Evolutionary conservation across 2,113 vertebrate genomes (phyloP).

Genomic region (Pandion haliaetus): DNA sequence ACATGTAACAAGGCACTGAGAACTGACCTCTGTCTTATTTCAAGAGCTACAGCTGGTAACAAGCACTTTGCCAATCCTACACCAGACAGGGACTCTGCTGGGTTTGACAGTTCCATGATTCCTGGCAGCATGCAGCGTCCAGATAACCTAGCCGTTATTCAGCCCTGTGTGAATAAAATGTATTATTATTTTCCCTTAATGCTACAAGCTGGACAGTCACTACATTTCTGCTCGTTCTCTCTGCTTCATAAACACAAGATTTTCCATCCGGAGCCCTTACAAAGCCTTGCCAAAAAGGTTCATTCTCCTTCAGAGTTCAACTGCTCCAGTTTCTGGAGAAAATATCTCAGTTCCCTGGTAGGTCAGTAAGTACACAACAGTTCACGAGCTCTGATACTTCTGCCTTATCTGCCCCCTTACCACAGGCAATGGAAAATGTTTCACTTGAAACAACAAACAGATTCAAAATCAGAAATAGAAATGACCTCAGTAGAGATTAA

Average conservation of each 20-base stretch:
- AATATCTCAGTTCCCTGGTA: neutral
- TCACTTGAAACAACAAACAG: constrained; percentile 55
- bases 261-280: neutral
- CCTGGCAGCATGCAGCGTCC: neutral
- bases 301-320: constrained; percentile 34
- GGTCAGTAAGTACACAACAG: constrained; percentile 4
- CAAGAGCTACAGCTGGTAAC: neutral
- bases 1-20: neutral
- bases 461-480: constrained; percentile 53
- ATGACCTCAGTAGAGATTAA: constrained; percentile 41
- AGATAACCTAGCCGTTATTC: neutral
- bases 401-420: constrained; percentile 33
- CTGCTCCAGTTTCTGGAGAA: constrained; percentile 13
- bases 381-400: constrained; percentile 1
- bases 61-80: neutral
- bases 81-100: neutral
- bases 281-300: constrained; percentile 35
- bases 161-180: neutral
- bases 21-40: neutral
- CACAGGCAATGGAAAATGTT: constrained; percentile 58
- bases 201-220: neutral
- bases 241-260: constrained; percentile 1
- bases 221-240: neutral
- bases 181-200: neutral
- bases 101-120: neutral